Conservation (phyloP, 2,888 invertebrate species). For the Hydrotaea diabolus region DNA sequence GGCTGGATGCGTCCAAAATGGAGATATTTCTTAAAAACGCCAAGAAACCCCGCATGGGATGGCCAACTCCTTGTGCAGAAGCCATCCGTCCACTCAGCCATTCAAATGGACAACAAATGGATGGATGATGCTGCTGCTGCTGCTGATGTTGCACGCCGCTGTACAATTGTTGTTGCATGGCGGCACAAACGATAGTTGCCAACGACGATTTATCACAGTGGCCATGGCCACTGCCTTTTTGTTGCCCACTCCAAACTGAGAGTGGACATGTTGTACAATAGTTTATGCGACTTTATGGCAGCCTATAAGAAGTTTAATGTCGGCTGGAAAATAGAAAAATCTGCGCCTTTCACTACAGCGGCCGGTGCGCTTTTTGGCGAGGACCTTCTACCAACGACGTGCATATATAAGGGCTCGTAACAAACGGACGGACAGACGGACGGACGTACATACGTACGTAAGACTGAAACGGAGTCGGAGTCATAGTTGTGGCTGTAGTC, state of each 20-base stretch:
- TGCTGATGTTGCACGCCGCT: too few relatives aligned
- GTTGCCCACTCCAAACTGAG: neutral
- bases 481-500: slow-evolving; percentile 21
- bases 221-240: slow-evolving; percentile 15
- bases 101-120: neutral
- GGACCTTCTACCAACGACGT: neutral
- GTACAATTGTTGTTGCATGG: neutral
- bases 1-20: neutral
- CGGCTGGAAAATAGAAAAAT: slow-evolving; percentile 28
- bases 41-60: neutral
- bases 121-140: neutral
- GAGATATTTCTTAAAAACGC: slow-evolving; percentile 2
- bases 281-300: slow-evolving; percentile 35
- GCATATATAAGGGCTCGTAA: neutral
- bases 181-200: neutral
- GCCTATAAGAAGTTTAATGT: slow-evolving; percentile 41
- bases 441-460: neutral
- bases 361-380: neutral
- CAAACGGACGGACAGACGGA: too few relatives aligned
- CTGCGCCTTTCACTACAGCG: slow-evolving; percentile 23
- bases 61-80: too few relatives aligned
- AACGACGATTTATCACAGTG: slow-evolving; percentile 16
- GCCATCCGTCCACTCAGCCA: too few relatives aligned
- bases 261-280: slow-evolving; percentile 19
- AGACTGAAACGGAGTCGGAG: neutral